Conservation (phyloP, 2,888 invertebrate genomes). For the Agapostemon virescens region DNA sequence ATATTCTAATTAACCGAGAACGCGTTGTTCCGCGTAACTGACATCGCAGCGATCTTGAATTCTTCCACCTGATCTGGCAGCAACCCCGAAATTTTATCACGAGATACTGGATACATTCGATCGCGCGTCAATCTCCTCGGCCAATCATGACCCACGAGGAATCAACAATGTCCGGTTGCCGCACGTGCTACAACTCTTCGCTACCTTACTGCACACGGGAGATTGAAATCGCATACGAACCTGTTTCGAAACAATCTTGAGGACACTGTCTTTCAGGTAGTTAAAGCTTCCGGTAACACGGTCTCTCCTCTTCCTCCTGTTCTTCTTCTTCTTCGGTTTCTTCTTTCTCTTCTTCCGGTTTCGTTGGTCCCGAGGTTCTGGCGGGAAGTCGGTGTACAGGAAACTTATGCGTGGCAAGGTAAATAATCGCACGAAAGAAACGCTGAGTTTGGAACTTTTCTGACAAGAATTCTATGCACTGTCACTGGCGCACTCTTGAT, state of each 20-base stretch:
- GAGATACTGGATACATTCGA: not conserved
- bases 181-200: constrained; percentile 4
- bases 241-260: constrained; percentile 25
- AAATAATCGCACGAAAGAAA: constrained; percentile 15
- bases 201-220: not conserved
- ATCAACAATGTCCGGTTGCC: not conserved
- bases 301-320: not conserved
- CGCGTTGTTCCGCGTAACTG: constrained; percentile 66
- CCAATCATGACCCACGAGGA: constrained; percentile 1
- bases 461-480: constrained; percentile 35
- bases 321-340: no score
- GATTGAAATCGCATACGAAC: constrained; percentile 37
- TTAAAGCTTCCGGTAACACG: not conserved
- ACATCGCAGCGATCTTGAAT: constrained; percentile 51
- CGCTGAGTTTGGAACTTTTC: constrained; percentile 24
- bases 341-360: not conserved
- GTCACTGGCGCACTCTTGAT: constrained; percentile 47
- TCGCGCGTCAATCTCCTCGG: not conserved
- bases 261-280: constrained; percentile 18
- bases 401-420: not conserved
- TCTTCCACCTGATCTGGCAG: not conserved
- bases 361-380: not conserved
- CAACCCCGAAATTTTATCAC: not conserved
- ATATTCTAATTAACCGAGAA: constrained; percentile 79
- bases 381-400: not conserved